These are phyloP conservation scores for Oncorhynchus gorbuscha DNA, from an alignment of 2,113 vertebrate genomes.

Conservation along the genomic window DNA sequence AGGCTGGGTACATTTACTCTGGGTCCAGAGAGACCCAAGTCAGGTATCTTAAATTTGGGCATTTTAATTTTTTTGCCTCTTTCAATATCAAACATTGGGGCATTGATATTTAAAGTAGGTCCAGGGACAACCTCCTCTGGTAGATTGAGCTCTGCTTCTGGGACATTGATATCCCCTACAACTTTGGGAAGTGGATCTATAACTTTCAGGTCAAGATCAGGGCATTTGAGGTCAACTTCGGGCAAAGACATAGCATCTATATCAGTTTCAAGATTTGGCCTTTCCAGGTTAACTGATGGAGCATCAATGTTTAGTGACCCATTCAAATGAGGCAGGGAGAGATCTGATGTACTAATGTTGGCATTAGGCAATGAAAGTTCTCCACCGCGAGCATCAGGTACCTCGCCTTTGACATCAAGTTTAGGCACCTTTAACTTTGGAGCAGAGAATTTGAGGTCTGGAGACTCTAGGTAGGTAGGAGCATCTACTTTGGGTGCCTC, in stretches of 20 bases:
- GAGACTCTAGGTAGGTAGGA: slow-evolving; percentile 15
- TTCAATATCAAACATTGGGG: slow-evolving; percentile 40
- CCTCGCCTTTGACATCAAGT: no score
- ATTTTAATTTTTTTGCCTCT: slow-evolving; percentile 33
- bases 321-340: neutral
- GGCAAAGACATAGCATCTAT: slow-evolving; percentile 8
- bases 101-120: slow-evolving; percentile 17
- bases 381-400: no score
- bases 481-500: slow-evolving; percentile 12
- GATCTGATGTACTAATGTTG: slow-evolving; percentile 7
- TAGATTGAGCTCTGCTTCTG: slow-evolving; percentile 8
- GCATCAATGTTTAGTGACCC: slow-evolving; percentile 22
- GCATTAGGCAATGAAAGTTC: neutral
- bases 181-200: neutral
- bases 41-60: slow-evolving; percentile 50
- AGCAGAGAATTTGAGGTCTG: neutral
- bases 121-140: slow-evolving; percentile 18
- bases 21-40: slow-evolving; percentile 31
- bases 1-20: slow-evolving; percentile 18
- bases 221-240: neutral
- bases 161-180: neutral
- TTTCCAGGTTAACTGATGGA: slow-evolving; percentile 15
- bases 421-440: slow-evolving; percentile 1
- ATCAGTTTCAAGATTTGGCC: slow-evolving; percentile 27
- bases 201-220: neutral